phyloP scores from a whole-genome alignment of 2,113 vertebrate species.

The Climacteris rufus region DNA sequence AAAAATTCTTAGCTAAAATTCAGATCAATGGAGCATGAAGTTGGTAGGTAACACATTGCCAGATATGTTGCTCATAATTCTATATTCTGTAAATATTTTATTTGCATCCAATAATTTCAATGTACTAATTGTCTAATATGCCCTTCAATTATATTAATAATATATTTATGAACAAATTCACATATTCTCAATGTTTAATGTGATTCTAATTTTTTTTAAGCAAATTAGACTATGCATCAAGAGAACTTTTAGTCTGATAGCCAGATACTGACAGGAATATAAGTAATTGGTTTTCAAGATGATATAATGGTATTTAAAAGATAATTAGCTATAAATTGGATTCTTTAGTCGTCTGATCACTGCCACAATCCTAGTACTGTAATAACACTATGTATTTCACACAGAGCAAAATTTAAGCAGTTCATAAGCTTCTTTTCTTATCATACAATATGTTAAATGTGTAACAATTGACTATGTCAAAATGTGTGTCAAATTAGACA shows the following conservation, averaged over 20 bases:
- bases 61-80: background rate
- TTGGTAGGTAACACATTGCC: background rate
- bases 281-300: background rate
- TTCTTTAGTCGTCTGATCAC: background rate
- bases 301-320: background rate
- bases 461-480: constrained; percentile 22
- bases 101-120: background rate
- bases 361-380: background rate
- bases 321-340: background rate
- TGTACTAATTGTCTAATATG: background rate
- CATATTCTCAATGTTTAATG: background rate
- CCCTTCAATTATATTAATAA: background rate
- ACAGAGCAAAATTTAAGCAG: background rate
- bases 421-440: background rate
- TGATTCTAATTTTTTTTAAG: background rate
- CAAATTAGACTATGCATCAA: background rate
- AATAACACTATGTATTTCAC: background rate
- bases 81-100: constrained; percentile 12
- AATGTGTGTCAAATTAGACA: constrained; percentile 27
- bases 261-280: background rate
- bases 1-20: constrained; percentile 59
- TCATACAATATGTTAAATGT: background rate
- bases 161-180: background rate
- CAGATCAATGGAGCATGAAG: constrained; percentile 23
- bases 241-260: background rate